A percentile compares a stretch with the other conserved stretches of the same genome.
These are phyloP conservation scores for Smithornis capensis DNA, from an alignment of 2,113 vertebrate genomes.

Conservation along the genomic window DNA sequence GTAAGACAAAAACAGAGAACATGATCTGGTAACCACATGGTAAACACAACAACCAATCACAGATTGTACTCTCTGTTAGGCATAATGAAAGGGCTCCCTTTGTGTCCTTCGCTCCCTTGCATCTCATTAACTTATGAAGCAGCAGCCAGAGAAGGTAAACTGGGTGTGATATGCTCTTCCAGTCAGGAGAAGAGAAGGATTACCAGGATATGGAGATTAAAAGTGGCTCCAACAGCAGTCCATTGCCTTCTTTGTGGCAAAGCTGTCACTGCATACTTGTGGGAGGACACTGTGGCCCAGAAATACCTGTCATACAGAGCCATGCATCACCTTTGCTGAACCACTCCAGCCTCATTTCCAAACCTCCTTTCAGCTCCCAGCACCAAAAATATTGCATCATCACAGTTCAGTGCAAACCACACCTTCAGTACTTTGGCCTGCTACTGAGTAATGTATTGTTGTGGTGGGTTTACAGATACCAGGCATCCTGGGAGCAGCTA, in stretches of 20 bases:
- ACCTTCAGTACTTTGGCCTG: not conserved
- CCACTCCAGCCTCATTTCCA: not conserved
- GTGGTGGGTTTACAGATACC: not conserved
- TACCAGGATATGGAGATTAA: not conserved
- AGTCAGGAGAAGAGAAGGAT: not conserved
- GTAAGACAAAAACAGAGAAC: not conserved
- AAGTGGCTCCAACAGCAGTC: not conserved
- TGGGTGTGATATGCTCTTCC: not conserved
- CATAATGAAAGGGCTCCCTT: not conserved
- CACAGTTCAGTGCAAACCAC: not conserved
- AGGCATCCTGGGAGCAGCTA: not conserved
- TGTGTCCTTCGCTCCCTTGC: not conserved
- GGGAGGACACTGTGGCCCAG: accelerated
- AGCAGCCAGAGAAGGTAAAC: not conserved
- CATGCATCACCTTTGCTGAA: not conserved
- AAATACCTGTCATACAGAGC: not conserved
- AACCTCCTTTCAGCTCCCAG: not conserved
- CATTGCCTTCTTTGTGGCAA: not conserved
- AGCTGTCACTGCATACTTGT: accelerated
- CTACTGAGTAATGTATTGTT: not conserved
- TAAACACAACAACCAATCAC: not conserved
- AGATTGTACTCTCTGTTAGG: not conserved
- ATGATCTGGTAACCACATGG: not conserved
- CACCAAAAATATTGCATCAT: not conserved
- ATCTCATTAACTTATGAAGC: not conserved